Conservation (phyloP, 2,797 vertebrate genomes). For the Mycteria americana region DNA sequence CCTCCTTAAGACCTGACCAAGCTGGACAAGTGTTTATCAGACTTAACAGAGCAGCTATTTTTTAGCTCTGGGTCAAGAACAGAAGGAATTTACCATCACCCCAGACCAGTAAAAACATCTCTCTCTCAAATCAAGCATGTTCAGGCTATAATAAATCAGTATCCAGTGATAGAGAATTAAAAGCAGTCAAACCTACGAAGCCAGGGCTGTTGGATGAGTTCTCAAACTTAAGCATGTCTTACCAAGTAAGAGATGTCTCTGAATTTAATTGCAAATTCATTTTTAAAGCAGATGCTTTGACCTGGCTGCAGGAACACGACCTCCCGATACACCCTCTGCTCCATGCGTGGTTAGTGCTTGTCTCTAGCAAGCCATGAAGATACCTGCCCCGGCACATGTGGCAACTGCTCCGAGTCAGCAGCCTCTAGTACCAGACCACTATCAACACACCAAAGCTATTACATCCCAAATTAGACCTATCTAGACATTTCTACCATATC, state of each 20-base stretch:
- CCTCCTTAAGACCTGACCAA: not conserved
- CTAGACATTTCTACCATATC: not conserved
- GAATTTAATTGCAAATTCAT: not conserved
- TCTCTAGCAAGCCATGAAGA: not conserved
- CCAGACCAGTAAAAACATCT: not conserved
- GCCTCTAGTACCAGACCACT: not conserved
- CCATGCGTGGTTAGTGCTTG: accelerated
- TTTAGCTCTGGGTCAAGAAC: not conserved
- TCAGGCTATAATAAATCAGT: not conserved
- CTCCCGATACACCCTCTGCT: not conserved
- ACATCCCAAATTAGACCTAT: not conserved
- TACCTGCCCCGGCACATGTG: accelerated
- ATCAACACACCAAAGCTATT: too few species aligned
- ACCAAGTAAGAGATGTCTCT: not conserved
- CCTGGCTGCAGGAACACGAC: not conserved
- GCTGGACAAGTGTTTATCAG: not conserved
- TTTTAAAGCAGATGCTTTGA: not conserved
- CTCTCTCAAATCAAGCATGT: not conserved
- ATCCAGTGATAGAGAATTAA: not conserved
- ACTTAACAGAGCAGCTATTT: not conserved
- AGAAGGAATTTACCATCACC: not conserved
- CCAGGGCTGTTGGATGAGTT: not conserved
- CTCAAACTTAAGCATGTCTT: not conserved
- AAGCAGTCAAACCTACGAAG: not conserved
- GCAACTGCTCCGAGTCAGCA: not conserved